phyloP scores from a whole-genome alignment of 2,797 vertebrate genomes.

The Sebastes aleutianus region DNA sequence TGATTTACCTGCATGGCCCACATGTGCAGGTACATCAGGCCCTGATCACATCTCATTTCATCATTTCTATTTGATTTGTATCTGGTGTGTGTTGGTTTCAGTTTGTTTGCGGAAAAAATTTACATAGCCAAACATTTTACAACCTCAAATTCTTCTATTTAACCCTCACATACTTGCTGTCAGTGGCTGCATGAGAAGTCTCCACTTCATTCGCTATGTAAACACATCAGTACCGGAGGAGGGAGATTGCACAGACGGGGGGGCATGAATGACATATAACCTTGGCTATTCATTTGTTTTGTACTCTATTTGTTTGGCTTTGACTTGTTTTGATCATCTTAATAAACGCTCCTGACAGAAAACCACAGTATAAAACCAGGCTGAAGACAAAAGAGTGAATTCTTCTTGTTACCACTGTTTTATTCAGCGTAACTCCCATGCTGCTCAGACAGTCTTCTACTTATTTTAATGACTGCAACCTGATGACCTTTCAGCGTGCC shows the following conservation, averaged over 20 bases:
- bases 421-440: background rate
- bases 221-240: conserved; percentile 2
- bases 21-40: background rate
- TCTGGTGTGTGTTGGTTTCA: background rate
- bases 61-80: background rate
- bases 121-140: conserved; percentile 47
- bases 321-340: background rate
- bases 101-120: conserved; percentile 17
- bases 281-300: conserved; percentile 1
- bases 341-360: background rate
- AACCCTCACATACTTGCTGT: conserved; percentile 1
- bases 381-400: background rate
- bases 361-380: background rate
- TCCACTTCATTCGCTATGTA: background rate
- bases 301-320: background rate
- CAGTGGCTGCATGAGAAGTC: conserved; percentile 2
- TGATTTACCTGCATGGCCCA: no score
- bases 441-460: conserved; percentile 5
- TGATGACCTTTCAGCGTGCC: conserved; percentile 18
- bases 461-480: conserved; percentile 50
- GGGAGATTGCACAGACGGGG: background rate
- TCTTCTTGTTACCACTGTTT: background rate
- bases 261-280: background rate
- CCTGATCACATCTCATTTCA: background rate
- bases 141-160: conserved; percentile 22